Evolutionary conservation across 2,797 vertebrate genomes (phyloP), one percentile per base, ranked within the genome.

Genomic region (Dendrocincla tyrannina): DNA sequence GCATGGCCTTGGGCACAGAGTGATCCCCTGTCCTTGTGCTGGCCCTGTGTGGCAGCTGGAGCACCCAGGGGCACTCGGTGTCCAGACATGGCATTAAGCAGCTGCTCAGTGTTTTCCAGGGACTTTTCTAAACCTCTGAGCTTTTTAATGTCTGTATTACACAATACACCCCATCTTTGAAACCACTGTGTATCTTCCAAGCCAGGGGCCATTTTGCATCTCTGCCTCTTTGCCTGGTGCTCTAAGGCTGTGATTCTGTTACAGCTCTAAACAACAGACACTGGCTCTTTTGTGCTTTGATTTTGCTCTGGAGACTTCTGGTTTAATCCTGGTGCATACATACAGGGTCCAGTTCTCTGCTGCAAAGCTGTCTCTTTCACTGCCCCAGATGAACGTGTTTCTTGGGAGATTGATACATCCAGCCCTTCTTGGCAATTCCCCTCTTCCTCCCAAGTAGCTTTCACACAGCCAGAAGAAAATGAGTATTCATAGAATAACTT

Each of bases 1-100:
- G 47, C 70, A 11, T 0, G 16, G 62, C 49, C 44, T 33, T 0
- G 7, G 56, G 37, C 72, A 18, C 59, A 32, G 58, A 0, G 0
- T 19, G 32, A 15, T 28, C 33, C 42, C 7, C 1, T 13, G 35
- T 22, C 27, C 49, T 2, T 27, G 37, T 27, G 46, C 42, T 64
- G 33, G 19, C 32, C 58, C 49, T 2, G 3, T 0, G 2, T 16
- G 47, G 39, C 37, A 76, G 14, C 12, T 17, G n/a, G 28, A 50
- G 18, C 47, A 47, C 11, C 23, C 32, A 28, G 24, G 49, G 37
- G 4, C 49, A 13, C 55, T 64, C 4, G 0, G 2, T 22, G 23
- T 9, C 84, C 89, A 39, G 11, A 24, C 9, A 4, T 16, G 49
- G 37, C 46, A 42, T 39, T 0, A 0, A 88, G 64, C 33, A 66